These are phyloP conservation scores for Macropis europaea DNA, from an alignment of 2,888 invertebrate genomes.

Conservation along the genomic window DNA sequence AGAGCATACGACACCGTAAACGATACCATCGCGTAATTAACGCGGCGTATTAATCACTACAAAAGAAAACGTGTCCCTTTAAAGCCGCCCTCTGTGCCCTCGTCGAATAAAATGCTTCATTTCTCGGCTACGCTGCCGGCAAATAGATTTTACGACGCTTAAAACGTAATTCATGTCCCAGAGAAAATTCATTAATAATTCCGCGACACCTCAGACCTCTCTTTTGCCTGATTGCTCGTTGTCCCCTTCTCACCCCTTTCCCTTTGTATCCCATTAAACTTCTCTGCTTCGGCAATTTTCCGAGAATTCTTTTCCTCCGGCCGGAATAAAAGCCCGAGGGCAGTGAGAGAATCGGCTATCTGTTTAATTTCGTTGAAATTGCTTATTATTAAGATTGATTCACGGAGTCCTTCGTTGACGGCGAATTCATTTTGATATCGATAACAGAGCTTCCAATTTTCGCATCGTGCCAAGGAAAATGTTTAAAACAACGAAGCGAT, in stretches of 20 bases:
- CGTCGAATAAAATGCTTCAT: neutral
- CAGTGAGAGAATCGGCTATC: neutral
- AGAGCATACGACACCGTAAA: neutral
- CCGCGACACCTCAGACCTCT: conserved; percentile 24
- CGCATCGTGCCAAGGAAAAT: neutral
- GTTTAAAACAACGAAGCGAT: neutral
- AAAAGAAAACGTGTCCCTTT: neutral
- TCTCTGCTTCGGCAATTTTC: neutral
- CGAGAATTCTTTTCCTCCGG: neutral
- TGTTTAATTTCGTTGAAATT: neutral
- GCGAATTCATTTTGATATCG: no score
- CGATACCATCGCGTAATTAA: neutral
- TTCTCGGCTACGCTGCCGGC: conserved; percentile 12
- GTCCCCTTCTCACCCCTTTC: conserved; percentile 1
- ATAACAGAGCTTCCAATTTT: no score
- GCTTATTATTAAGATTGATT: neutral
- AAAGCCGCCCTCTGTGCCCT: no score
- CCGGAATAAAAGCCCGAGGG: neutral
- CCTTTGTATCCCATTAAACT: conserved; percentile 34
- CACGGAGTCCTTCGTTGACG: neutral
- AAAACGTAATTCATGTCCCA: conserved; percentile 48
- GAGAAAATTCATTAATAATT: conserved; percentile 54
- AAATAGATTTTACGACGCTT: conserved; percentile 45
- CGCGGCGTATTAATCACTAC: neutral
- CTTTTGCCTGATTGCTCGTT: conserved; percentile 16